Evolutionary conservation across 2,113 vertebrate genomes (phyloP), one percentile per base, ranked within the genome.

Genomic region (Sturnus vulgaris): DNA sequence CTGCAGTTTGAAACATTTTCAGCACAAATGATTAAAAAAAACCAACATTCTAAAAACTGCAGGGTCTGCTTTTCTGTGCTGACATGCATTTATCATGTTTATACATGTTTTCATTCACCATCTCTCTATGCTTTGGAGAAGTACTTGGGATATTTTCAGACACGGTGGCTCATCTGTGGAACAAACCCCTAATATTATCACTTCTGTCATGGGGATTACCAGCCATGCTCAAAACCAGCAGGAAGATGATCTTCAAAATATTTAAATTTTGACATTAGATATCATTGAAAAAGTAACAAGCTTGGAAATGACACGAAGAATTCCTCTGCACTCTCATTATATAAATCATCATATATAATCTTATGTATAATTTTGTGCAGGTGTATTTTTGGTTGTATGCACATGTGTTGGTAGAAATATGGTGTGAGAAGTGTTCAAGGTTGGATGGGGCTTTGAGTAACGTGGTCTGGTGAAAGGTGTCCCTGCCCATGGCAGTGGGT

Each of bases 71-170:
- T 93, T 52, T 88, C 27, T 56, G 22, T 71, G 49, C 49, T 92
- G 76, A 53, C 15, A 24, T 71, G 30, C 7, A 19, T 35, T 94
- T 85, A 71, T 49, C 15, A 30, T 83, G 44, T 78, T 96, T 88
- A 42, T 78, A 64, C 37, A 90, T 83, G 59, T 56, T 82, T 93
- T 90, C 44, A 79, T 60, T 95, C 73, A 86, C 49, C n/a, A 27
- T 64, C 25, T 70, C 23, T 57, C 15, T 39, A 0, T 77, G 66
- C 27, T 92, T 80, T 1, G 2, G 37, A 49, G 33, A 59, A 63
- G 22, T 10, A 16, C 27, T 75, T 0, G 1, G 56, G 35, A 18
- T 90, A 68, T 93, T 88, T 88, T 94, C 82, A 88, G 64, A 28
- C 42, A 20, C 30, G 24, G 14, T n/a, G 57, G 23, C 13, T 90